These are phyloP conservation scores for Bradysia coprophila DNA, from an alignment of 1,140 invertebrate genomes.

Conservation along the genomic window DNA sequence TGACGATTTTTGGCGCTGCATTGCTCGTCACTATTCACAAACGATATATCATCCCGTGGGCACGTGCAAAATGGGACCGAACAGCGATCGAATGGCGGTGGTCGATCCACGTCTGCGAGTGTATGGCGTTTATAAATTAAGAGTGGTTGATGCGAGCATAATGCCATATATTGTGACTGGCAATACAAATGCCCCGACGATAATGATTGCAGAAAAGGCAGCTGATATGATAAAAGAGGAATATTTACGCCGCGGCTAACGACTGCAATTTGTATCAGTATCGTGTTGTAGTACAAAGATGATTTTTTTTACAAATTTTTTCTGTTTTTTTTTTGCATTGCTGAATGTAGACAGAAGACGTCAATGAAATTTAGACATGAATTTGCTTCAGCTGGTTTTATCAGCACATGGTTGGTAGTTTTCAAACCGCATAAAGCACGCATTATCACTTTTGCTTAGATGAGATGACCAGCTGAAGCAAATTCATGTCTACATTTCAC, in stretches of 20 bases:
- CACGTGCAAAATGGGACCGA: constrained; percentile 45
- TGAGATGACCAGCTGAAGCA: too few relatives aligned
- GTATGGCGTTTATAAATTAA: constrained; percentile 32
- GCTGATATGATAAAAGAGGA: constrained; percentile 44
- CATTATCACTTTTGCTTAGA: too few relatives aligned
- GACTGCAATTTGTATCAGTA: not conserved
- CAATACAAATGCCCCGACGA: constrained; percentile 47
- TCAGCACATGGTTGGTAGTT: too few relatives aligned
- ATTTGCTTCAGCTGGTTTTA: too few relatives aligned
- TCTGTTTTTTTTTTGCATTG: not conserved
- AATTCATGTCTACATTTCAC: too few relatives aligned
- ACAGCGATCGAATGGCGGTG: constrained; percentile 30
- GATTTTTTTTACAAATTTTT: too few relatives aligned
- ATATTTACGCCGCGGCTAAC: constrained; percentile 14
- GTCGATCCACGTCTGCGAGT: constrained; percentile 38
- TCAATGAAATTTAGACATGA: not conserved
- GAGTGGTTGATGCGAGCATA: constrained; percentile 51
- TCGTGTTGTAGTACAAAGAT: too few relatives aligned
- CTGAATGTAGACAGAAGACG: not conserved
- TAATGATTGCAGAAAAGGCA: constrained; percentile 51
- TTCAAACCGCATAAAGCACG: too few relatives aligned
- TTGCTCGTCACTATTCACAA: constrained; percentile 42
- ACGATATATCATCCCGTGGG: constrained; percentile 48
- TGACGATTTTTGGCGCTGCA: constrained; percentile 48
- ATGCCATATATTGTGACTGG: constrained; percentile 49